Base-by-base conservation (phyloP, 1,140 invertebrate genomes). In the Drosophila nikananu region DNA sequence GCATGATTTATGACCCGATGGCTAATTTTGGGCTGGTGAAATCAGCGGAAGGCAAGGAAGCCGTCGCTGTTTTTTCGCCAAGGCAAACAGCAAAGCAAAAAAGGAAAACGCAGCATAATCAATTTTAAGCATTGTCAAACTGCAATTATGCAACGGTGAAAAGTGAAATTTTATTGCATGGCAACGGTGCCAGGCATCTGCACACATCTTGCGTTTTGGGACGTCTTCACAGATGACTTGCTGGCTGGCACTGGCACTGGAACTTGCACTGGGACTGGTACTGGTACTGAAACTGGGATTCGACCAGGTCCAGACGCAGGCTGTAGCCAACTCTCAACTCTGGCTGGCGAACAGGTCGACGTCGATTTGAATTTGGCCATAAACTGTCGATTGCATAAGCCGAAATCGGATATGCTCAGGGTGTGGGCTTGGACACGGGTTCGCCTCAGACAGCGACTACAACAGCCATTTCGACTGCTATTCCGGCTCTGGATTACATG, bases 161-260 rank as follows among this genome's bases (percentile, higher is more conserved):
- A 89, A 89, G 86, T 90, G 86, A 89, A 89, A 89, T 89, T 89
- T 89, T 86, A 89, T 91, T 89, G 86, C 86, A 89, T 89, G 86
- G 86, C 86, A 89, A 86, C 79, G 63, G 37, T 77, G 55, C 30
- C 61, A 62, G 62, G 60, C 66, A 74, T 78, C 55, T 77, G 70
- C 70, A 77, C 63, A 73, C 55, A 83, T 83, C 71, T 81, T 64
- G 83, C 72, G 77, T 76, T 82, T 86, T 82, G 70, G 83, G 83
- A 86, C 65, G 65, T 83, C 84, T 89, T 90, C 78, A 46, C 60
- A 70, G 82, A 89, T 90, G 86, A 89, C 86, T 86, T 77, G 83
- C 54, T 62, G 49, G 48, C 61, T 73, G 57, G n/a, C 6, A 57
- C 35, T 65, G 57, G 58, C 23, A 39, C n/a, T 67, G 25, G 61